Evolutionary conservation across 2,888 invertebrate genomes (phyloP).

Genomic region (Euclidia mi): DNA sequence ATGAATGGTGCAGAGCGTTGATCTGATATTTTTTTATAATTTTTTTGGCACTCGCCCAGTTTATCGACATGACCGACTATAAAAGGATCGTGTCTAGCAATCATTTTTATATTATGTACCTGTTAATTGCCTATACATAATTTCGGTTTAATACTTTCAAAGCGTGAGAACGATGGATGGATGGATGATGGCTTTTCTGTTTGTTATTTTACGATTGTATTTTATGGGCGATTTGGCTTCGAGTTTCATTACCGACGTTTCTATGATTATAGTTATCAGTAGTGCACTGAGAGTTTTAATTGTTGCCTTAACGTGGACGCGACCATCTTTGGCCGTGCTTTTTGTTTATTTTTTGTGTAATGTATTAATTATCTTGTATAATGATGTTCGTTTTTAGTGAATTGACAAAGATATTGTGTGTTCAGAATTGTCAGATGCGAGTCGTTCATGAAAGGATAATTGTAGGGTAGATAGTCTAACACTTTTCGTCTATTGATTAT

Average conservation of each 20-base stretch:
- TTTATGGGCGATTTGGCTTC: slow-evolving; percentile 51
- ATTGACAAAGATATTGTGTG: too few species aligned
- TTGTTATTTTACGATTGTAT: slow-evolving; percentile 52
- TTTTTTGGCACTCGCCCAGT: slow-evolving; percentile 65
- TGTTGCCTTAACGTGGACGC: slow-evolving; percentile 18
- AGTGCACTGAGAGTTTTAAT: slow-evolving; percentile 31
- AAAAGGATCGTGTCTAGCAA: slow-evolving; percentile 62
- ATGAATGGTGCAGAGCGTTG: slow-evolving; percentile 58
- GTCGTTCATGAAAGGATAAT: too few species aligned
- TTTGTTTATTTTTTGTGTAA: neutral
- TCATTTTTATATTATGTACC: slow-evolving; percentile 64
- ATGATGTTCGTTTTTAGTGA: neutral
- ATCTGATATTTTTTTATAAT: slow-evolving; percentile 55
- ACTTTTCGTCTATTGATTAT: too few species aligned
- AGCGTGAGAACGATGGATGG: slow-evolving; percentile 55
- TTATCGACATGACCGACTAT: slow-evolving; percentile 62
- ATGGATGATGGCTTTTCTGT: slow-evolving; percentile 50
- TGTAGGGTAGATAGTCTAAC: too few species aligned
- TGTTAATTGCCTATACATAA: slow-evolving; percentile 60
- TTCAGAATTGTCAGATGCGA: too few species aligned
- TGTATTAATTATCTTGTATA: neutral
- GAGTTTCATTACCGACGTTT: slow-evolving; percentile 50
- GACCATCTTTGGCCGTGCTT: neutral
- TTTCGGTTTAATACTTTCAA: slow-evolving; percentile 53
- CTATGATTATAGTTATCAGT: slow-evolving; percentile 44